Evolutionary conservation across 2,113 vertebrate genomes (phyloP), one percentile per base, ranked within the genome.

Genomic region (Istiophorus platypterus): DNA sequence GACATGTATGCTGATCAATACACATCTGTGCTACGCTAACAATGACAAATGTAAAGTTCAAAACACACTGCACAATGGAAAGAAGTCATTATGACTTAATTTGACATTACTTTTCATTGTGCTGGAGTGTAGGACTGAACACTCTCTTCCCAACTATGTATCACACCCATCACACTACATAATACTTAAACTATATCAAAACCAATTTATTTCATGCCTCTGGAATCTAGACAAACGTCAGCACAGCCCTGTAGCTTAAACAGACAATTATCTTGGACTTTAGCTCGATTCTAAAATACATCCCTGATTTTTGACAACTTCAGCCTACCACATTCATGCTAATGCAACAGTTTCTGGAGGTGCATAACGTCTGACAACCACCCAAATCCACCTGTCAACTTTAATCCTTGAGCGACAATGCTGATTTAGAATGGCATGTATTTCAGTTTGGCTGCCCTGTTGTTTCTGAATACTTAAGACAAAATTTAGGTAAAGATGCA

Each of bases 401-500:
- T n/a, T 26, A 41, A 41, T 18, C 41, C 18, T 24, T 24, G 26
- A 11, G 22, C 29, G 54, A 73, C 42, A 24, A 9, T 22, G n/a
- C 18, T 24, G n/a, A 13, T 54, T 51, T 10, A 51, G 10, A 51
- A 51, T 22, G 20, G 49, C 22, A 7, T 51, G 49, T 22, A 51
- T 51, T 51, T 51, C 18, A 49, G 18, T 20, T 15, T 8, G 7
- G 2, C 13, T 49, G 37, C 31, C 7, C 4, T 15, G 41, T 26
- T 22, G 51, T 52, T 76, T 85, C 7, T 58, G 20, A 72, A 2
- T 31, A 17, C 26, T 13, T 7, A 26, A 27, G 56, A 31, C 49
- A 31, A 81, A 47, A 81, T 68, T 59, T 59, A 49, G 15, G 9
- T 26, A 11, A 54, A 42, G 49, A 67, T 27, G 58, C 5, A 7